Conservation (phyloP, 2,888 invertebrate species). For the Macroteleia sp. region DNA sequence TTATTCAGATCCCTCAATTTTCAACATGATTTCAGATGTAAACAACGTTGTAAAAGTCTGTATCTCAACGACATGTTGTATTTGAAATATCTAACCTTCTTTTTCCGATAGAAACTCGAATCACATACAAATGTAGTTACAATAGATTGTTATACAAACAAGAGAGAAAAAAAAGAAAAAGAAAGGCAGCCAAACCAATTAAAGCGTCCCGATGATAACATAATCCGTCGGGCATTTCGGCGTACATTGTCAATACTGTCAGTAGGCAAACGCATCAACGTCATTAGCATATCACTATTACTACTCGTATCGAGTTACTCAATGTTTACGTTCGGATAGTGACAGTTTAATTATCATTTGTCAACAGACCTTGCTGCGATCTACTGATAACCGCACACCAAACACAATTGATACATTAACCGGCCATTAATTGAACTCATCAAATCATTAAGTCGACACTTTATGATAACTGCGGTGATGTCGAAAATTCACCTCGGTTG, state of each 20-base stretch:
- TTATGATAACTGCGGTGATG: background rate
- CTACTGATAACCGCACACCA: slow-evolving; percentile 39
- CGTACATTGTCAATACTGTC: slow-evolving; percentile 33
- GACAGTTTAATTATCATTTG: slow-evolving; percentile 57
- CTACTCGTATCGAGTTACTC: slow-evolving; percentile 30
- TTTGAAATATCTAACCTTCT: slow-evolving; percentile 17
- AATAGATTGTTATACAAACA: too few relatives aligned
- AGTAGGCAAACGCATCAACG: slow-evolving; percentile 26
- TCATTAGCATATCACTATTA: slow-evolving; percentile 58
- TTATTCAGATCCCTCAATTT: background rate
- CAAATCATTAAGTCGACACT: slow-evolving; percentile 2
- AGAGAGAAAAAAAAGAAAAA: too few relatives aligned
- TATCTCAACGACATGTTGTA: background rate
- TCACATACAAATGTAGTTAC: background rate
- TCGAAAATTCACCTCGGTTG: too few relatives aligned
- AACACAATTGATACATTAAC: slow-evolving; percentile 45
- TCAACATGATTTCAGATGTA: slow-evolving; percentile 18
- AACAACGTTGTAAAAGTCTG: slow-evolving; percentile 15
- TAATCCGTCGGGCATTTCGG: slow-evolving; percentile 33
- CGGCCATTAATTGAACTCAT: slow-evolving; percentile 37
- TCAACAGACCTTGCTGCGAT: slow-evolving; percentile 31
- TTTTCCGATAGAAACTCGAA: slow-evolving; percentile 8
- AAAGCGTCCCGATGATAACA: slow-evolving; percentile 36
- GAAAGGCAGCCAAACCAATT: too few relatives aligned
- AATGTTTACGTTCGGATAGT: slow-evolving; percentile 44